These are phyloP conservation scores for Drosophila falleni DNA, from an alignment of 2,888 invertebrate species.

Conservation along the genomic window DNA sequence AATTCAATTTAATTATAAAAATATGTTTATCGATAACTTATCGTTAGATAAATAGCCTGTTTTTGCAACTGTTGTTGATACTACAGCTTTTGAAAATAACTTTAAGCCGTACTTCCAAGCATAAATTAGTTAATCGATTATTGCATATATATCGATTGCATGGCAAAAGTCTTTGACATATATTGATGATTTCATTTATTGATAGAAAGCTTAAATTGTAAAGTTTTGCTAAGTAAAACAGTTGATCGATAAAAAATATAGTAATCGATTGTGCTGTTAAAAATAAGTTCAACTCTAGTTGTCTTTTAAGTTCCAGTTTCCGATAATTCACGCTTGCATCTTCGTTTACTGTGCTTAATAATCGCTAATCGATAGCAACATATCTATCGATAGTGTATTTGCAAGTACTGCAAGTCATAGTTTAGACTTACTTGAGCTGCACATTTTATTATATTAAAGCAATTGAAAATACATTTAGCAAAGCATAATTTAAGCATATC, in stretches of 20 bases:
- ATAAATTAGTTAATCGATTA: not conserved
- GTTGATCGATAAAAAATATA: not conserved
- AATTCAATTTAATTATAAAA: not conserved
- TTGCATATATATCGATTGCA: not conserved
- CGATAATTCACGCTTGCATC: not conserved
- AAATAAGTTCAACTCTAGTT: not conserved
- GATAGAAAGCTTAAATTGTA: not conserved
- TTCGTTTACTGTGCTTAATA: not conserved
- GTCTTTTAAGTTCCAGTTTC: too few relatives aligned
- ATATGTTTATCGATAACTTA: not conserved
- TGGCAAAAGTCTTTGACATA: not conserved
- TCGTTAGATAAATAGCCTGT: not conserved
- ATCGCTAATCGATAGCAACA: conserved; percentile 31
- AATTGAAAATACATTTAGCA: not conserved
- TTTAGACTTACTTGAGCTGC: not conserved
- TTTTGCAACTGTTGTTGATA: not conserved
- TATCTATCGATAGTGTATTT: conserved; percentile 37
- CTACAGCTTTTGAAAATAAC: not conserved
- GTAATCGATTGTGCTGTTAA: not conserved
- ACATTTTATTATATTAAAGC: not conserved
- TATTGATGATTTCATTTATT: not conserved
- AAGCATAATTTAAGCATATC: conserved; percentile 6
- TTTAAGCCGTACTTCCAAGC: too few relatives aligned
- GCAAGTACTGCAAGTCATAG: conserved; percentile 7
- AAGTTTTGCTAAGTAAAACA: not conserved